Evolutionary conservation across 1,140 invertebrate species (phyloP), one percentile per base, ranked within the genome.

Genomic region (Papilio polyxenes): DNA sequence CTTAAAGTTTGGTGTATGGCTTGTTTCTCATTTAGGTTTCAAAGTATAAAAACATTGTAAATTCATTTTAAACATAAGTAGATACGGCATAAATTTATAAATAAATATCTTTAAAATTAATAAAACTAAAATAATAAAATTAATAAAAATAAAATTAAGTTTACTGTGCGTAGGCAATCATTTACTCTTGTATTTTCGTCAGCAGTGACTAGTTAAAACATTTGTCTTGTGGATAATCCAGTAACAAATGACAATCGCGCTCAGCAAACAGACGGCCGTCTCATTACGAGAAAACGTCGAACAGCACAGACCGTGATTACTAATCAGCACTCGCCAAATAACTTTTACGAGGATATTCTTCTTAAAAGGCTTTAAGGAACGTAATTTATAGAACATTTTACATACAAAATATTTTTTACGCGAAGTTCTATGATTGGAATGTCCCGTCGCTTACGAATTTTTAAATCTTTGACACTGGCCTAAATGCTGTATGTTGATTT

Each of bases 211-310:
- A 72, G 31, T 72, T 37, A 37, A 37, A 72, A 11, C 23, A 72
- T 72, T 72, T 37, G 23, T 37, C 15, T 72, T 65, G 62, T 65
- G 62, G 62, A 65, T 31, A 31, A 37, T 31, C n/a, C 59, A 23
- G 20, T 11, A 31, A 65, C 62, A 72, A 72, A 72, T 72, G 65
- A 72, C 65, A 37, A 72, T 72, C 23, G 65, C 31, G 65, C 23
- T 31, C 65, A 72, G 65, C 65, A 37, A 72, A 72, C 65, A 72
- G 11, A 6, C 23, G 31, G 31, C 65, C 62, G 62, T 37, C 62
- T 65, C 62, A 65, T 65, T 65, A 37, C 11, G 23, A 37, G 65
- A 72, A 72, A 72, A 72, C 65, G 65, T 40, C 13, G 23, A 37
- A 72, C 31, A 72, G 65, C 65, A 72, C 31, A 4, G 31, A 72